Base-by-base conservation (phyloP, 2,888 invertebrate genomes). In the Sthenelais limicola region DNA sequence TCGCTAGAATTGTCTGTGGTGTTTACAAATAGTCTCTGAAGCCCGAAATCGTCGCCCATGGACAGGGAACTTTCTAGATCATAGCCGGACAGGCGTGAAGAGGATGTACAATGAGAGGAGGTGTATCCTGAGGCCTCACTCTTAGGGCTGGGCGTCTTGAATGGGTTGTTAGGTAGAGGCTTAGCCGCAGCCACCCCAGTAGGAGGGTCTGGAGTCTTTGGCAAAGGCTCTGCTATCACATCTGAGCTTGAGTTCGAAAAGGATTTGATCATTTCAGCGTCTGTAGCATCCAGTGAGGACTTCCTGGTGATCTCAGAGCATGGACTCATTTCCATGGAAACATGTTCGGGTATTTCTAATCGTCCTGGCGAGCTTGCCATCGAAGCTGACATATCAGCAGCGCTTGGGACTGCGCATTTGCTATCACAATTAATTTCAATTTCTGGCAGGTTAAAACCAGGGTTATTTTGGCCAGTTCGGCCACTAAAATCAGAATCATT, bases 141-240 rank as follows among this genome's bases (percentile, higher is more conserved):
- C 21, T 38, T 43, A 4, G 62, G 62, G 38, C 62, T 62, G 12
- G 62, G 62, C 15, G 62, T 62, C 43, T 62, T 62, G 38, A 62
- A 62, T 24, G 38, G 38, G 38, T 62, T 38, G 7, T 38, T 4
- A 18, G 2, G 38, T 43, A n/a, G n/a, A n/a, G n/a, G n/a, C n/a
- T n/a, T n/a, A n/a, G n/a, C n/a, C n/a, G n/a, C n/a, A n/a, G n/a
- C n/a, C n/a, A n/a, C 62, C 21, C 21, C 7, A 51, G 9, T n/a
- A 62, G 35, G 38, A 3, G 62, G 26, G 1, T 38, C 62, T 21
- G 38, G 62, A 12, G 38, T 38, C 2, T 24, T 26, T n/a, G 38
- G 38, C 30, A 56, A n/a, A 12, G 32, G 30, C 1, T 12, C 56
- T 15, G 56, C 12, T 3, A 30, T 2, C 7, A 56, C 32, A 56